Base-by-base conservation (phyloP, 1,140 invertebrate genomes). In the Colletes gigas region DNA sequence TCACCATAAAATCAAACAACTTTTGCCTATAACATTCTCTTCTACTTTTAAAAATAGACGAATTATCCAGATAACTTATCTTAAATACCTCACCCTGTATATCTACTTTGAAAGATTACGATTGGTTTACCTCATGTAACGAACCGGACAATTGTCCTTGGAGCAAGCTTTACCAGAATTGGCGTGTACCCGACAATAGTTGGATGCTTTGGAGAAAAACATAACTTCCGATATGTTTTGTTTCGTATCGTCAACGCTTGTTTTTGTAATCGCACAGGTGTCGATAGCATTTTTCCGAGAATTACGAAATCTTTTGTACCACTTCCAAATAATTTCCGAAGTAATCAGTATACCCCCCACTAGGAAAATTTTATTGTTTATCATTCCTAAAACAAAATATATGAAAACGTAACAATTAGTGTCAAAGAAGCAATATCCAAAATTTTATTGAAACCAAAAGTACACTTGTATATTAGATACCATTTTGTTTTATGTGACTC, bases 181-280 rank as follows among this genome's bases (percentile, higher is more conserved):
- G 0, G 78, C 21, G 67, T 92, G 91, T 17, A 17, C 4, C 19
- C 87, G 83, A 78, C 91, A 92, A 8, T 60, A 3, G 44, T 55
- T 12, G 44, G 78, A 83, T 4, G 88, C 78, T 8, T 87, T 86
- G 0, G 85, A 77, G 65, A 91, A 92, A 39, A 92, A 88, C 55
- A 92, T 73, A 1, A 90, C 85, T 55, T 90, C 86, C 19, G 14
- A 52, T 3, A 87, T 69, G 30, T 67, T 65, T 63, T 9, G 14
- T 69, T 59, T 59, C 15, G 19, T 6, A 5, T 21, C 14, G 7
- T 41, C 4, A 7, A 39, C n/a, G 4, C 41, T 21, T 2, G 8
- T 21, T 30, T 39, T 4, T 3, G 39, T n/a, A n/a, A 9, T 30
- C 15, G 8, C 0, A 10, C 7, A 7, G 0, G 8, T 71, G 4